A percentile compares a stretch with the other conserved stretches of the same genome.
These are phyloP conservation scores for Pangasius sanitwongsei DNA, from an alignment of 2,797 vertebrate genomes.

Conservation along the genomic window DNA sequence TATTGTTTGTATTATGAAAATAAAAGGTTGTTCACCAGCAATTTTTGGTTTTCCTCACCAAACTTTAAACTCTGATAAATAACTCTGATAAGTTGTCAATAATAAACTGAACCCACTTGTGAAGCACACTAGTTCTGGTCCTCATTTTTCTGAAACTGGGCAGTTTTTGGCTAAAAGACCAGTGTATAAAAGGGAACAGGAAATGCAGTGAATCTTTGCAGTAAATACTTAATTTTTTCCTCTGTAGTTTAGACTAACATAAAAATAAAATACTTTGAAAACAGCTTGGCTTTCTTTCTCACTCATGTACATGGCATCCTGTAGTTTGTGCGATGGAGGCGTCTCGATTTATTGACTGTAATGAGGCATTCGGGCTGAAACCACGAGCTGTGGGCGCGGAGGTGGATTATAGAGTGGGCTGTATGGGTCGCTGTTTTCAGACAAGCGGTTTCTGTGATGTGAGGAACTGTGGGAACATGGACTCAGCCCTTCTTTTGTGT, in stretches of 20 bases:
- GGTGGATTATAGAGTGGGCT: conserved; percentile 52
- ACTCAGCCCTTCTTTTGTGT: conserved; percentile 36
- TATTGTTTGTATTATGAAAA: background rate
- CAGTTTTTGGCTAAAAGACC: background rate
- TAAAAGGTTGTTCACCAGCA: background rate
- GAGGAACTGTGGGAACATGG: conserved; percentile 22
- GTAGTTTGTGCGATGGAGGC: conserved; percentile 50
- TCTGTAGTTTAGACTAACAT: background rate
- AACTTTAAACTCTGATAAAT: background rate
- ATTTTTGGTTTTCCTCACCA: background rate
- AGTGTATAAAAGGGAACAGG: background rate
- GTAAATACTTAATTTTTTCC: background rate
- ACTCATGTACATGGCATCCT: conserved; percentile 46
- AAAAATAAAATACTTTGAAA: conserved; percentile 24
- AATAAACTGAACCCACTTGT: background rate
- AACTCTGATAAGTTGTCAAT: background rate
- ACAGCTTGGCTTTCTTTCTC: conserved; percentile 47
- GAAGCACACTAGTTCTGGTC: background rate
- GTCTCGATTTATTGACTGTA: conserved; percentile 59
- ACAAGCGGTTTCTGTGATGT: conserved; percentile 15
- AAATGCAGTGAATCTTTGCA: background rate
- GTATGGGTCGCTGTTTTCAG: conserved; percentile 39
- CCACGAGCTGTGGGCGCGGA: conserved; percentile 35
- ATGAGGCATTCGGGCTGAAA: conserved; percentile 56
- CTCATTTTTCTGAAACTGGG: background rate